Base-by-base conservation (phyloP, 2,113 vertebrate species). In the Ornithorhynchus anatinus region DNA sequence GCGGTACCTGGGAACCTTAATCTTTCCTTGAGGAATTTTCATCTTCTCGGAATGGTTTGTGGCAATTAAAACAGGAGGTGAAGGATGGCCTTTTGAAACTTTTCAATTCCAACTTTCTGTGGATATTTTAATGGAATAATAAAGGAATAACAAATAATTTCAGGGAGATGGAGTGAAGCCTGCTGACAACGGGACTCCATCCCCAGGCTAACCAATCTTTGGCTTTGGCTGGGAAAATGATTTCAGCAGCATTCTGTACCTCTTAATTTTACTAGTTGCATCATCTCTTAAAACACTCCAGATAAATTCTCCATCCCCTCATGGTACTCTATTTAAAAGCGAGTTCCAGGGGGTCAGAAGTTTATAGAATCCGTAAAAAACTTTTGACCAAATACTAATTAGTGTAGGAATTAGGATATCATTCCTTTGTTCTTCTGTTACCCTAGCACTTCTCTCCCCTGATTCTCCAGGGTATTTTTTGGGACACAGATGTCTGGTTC, bases 401-500 rank as follows among this genome's bases (percentile, higher is more conserved):
- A 75, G 79, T 63, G 77, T 54, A 88, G 82, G 79, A 88, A 90
- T 88, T 82, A 84, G 75, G 88, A 78, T 79, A 84, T 79, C 77
- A 68, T 90, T 89, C 85, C 84, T 80, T 87, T 69, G 37, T 40
- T 8, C 47, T 70, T 69, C 22, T 31, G 57, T 66, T 63, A 54
- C 68, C 53, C 35, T 33, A 22, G 36, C 44, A 44, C n/a, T 22
- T 29, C 29, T 72, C 22, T 12, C 38, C 45, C 10, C 25, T 3
- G 35, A 59, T 38, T 20, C 76, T 62, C 62, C 23, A n/a, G 51
- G 47, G 60, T 75, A 16, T 80, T 81, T 80, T 77, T 38, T 47
- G 37, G 72, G 42, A 64, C 29, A 23, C n/a, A 72, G 75, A 75
- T 75, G 70, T 84, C 67, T 77, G 69, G 14, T 72, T 40, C 80